phyloP scores from a whole-genome alignment of 2,113 vertebrate genomes.

The Desmodus rotundus region DNA sequence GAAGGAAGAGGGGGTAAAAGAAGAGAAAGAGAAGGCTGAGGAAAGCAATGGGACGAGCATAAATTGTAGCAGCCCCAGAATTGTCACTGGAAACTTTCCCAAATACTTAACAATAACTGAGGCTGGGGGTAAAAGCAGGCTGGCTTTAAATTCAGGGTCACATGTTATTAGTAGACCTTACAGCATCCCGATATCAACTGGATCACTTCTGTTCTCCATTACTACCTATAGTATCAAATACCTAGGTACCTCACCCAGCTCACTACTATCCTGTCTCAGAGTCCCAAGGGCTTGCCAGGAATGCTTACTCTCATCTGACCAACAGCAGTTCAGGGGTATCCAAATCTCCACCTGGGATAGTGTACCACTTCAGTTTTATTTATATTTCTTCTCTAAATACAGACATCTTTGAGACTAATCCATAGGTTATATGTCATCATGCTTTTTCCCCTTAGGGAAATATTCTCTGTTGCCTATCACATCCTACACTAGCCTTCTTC shows the following conservation, averaged over 20 bases:
- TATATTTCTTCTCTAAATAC: background rate
- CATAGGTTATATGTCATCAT: background rate
- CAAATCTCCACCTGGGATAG: background rate
- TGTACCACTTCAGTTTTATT: background rate
- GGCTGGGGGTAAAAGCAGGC: background rate
- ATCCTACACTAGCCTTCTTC: background rate
- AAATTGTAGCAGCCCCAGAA: background rate
- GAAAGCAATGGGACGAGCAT: background rate
- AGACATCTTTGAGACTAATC: background rate
- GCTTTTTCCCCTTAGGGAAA: background rate
- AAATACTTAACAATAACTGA: background rate
- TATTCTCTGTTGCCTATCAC: background rate
- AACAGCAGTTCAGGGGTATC: background rate
- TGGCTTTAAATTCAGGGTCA: background rate
- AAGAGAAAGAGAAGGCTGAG: background rate
- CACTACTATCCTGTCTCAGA: background rate
- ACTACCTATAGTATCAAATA: background rate
- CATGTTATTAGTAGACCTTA: background rate
- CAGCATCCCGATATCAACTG: accelerated
- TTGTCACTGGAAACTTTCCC: background rate
- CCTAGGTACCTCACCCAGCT: background rate
- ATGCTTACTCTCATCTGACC: background rate
- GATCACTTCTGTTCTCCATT: background rate
- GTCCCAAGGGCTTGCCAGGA: background rate
- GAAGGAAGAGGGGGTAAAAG: background rate